Base-by-base conservation (phyloP, 2,113 vertebrate genomes). In the Vicugna pacos region DNA sequence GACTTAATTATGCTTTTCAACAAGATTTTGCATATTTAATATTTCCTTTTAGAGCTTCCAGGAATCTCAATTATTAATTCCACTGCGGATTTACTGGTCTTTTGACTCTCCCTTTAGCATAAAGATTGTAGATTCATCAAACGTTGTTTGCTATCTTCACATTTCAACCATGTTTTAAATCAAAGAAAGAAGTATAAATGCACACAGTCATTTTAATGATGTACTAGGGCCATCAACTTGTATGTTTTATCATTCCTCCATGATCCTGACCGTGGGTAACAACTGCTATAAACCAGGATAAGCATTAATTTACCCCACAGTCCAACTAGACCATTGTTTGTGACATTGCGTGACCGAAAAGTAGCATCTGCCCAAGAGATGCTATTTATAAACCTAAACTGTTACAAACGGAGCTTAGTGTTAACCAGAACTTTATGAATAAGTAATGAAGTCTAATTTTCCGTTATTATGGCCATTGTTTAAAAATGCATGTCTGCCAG, bases 361-460 rank as follows among this genome's bases (percentile, higher is more conserved):
- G 75, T 58, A 81, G 89, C 96, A 85, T 97, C 98, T 96, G 87
- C 96, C 96, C 93, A 76, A 94, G 92, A 98, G 92, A 98, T 96
- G 82, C 97, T 98, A 67, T 98, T 98, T 98, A 93, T 98, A 98
- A 95, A 98, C 95, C 84, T 96, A 94, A 98, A 72, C 91, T 95
- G 96, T 97, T 96, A 97, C 96, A 97, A 94, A 91, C 92, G 93
- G 96, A 96, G 97, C 97, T 38, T 42, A 98, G 98, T 95, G 97
- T 98, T 98, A 98, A 98, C 97, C 98, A 98, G 98, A 97, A 98
- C 97, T 97, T 97, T 93, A 98, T 99, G 97, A 99, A 99, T 99
- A 98, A 99, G 95, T 98, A 91, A 99, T 98, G 97, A 98, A 95
- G 91, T 97, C 98, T 99, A 98, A 99, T 99, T 99, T 99, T 98